Evolutionary conservation across 2,113 vertebrate genomes (phyloP), one percentile per base, ranked within the genome.

Genomic region (Arizona elegans): DNA sequence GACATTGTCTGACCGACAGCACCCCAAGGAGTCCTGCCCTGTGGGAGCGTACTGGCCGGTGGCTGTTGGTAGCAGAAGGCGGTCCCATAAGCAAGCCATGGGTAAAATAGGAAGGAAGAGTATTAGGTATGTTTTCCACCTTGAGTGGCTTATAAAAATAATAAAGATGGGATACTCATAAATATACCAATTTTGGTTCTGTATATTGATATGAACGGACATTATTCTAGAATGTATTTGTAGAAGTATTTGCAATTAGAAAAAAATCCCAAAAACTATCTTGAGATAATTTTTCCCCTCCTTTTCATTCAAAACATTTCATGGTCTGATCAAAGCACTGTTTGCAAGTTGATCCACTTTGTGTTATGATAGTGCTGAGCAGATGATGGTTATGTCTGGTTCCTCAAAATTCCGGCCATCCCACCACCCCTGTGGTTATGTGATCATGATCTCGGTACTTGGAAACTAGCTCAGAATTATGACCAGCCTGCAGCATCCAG

Each of bases 221-320:
- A 15, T 9, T 91, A 59, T 91, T 65, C 91, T 93, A 23, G 92
- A 86, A 50, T 86, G 1, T 24, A 88, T 24, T 43, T 52, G 54
- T 52, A 87, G 96, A 95, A 75, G 87, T 90, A 19, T 33, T 87
- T 90, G 47, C 0, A 3, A 8, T 62, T 94, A 24, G 88, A 86
- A 90, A 89, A 89, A 24, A 47, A 88, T 90, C 92, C 29, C 58
- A 91, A 95, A 38, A 95, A 92, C 5, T 86, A 94, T 9, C 5
- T n/a, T 91, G 24, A 92, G 21, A 56, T 0, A 90, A 5, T 47
- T 65, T 33, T 33, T 9, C n/a, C 92, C 11, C n/a, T 19, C 62
- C 26, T 95, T 93, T 24, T 91, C 56, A 75, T 92, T 95, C 3
- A 15, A 92, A 91, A 95, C 91, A 13, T 91, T 93, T 58, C 1